phyloP scores from a whole-genome alignment of 2,113 vertebrate species.

The Xiphias gladius region DNA sequence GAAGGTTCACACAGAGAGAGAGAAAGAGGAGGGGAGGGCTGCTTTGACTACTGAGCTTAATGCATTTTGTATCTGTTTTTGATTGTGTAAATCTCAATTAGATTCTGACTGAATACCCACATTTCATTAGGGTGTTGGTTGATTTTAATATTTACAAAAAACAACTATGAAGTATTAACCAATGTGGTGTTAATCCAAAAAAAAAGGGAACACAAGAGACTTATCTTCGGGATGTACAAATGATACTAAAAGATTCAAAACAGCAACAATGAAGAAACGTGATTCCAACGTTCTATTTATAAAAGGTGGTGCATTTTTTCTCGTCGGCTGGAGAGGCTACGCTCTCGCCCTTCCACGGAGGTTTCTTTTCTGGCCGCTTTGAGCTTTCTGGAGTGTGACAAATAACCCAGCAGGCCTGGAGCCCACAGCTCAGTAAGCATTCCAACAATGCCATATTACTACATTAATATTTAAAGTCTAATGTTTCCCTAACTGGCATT shows the following conservation, averaged over 20 bases:
- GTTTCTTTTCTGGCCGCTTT: constrained; percentile 63
- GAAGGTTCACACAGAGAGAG: constrained; percentile 74
- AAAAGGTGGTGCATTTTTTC: background rate
- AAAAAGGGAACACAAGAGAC: constrained; percentile 3
- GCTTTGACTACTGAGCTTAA: constrained; percentile 51
- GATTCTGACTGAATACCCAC: constrained; percentile 7
- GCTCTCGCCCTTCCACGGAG: constrained; percentile 38
- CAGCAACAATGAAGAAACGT: constrained; percentile 1
- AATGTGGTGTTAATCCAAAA: constrained; percentile 1
- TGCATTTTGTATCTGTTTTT: constrained; percentile 63
- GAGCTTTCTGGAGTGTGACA: constrained; percentile 81
- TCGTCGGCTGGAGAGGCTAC: background rate
- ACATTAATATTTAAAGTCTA: constrained; percentile 84
- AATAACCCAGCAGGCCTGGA: constrained; percentile 78
- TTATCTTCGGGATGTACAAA: background rate
- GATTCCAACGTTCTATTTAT: constrained; percentile 12
- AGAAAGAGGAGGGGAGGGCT: constrained; percentile 38
- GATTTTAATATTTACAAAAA: constrained; percentile 26
- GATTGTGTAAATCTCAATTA: constrained; percentile 40
- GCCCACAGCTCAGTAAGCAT: constrained; percentile 80
- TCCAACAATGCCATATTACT: constrained; percentile 85
- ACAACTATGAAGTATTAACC: constrained; percentile 3
- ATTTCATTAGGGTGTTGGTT: constrained; percentile 31
- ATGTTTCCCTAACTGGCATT: constrained; percentile 82
- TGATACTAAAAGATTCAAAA: background rate